Base-by-base conservation (phyloP, 2,797 vertebrate genomes). In the Prunella strophiata region DNA sequence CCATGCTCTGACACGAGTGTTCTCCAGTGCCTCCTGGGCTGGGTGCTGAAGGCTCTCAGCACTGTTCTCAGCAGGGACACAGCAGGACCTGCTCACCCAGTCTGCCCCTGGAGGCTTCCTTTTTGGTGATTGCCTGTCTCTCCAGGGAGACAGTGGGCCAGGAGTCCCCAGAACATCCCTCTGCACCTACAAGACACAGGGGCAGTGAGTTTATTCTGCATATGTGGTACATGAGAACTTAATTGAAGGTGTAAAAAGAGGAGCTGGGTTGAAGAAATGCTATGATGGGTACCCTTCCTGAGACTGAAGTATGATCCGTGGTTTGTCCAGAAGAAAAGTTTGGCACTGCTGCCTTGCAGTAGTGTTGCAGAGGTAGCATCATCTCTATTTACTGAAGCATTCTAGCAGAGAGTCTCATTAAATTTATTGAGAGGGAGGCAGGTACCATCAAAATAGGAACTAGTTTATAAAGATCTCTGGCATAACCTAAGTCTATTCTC, bases 1-100 rank as follows among this genome's bases (percentile, higher is more conserved):
- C 29, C 4, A 0, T 48, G 45, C 11, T 67, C n/a, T 40, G 50
- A 10, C 0, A 0, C 18, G 34, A 57, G 23, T 25, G 26, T 27
- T 84, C 38, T 45, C 36, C 62, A 26, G 48, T 26, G 30, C 23
- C 42, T 40, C 15, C 14, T 32, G 66, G 55, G 17, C 20, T 70
- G 16, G 19, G 8, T 7, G 5, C 62, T 89, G 72, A 48, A 55
- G 70, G 54, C 58, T 77, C 10, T 68, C 38, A 55, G 73, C 16
- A 8, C 29, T 50, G 26, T 22, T 29, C 14, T 83, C 29, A 51
- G 51, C 27, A 32, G 8, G 50, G 42, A 32, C 58, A 81, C 32
- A 8, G 16, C 3, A 0, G 75, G 34, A 54, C 16, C 51, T 26
- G 19, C 29, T 34, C 25, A 16, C 32, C 19, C n/a, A 38, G 20